Evolutionary conservation across 2,797 vertebrate species (phyloP).

Genomic region (Rhinichthys osculus): DNA sequence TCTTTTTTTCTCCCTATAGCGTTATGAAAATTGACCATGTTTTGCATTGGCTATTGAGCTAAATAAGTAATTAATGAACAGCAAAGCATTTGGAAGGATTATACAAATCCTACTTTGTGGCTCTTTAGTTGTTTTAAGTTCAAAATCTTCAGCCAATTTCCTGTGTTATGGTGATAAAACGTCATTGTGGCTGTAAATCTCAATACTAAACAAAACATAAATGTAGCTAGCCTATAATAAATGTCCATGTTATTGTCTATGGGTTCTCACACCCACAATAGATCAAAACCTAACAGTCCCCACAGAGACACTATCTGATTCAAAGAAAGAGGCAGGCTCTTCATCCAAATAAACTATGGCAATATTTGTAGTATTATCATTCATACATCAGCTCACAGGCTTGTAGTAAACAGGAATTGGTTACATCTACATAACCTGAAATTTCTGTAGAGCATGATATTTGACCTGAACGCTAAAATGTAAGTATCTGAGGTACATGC

Average conservation of each 20-base stretch:
- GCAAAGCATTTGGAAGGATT: neutral
- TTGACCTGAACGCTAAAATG: conserved; percentile 21
- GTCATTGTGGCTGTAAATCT: conserved; percentile 43
- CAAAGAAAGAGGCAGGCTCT: conserved; percentile 9
- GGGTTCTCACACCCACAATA: conserved; percentile 38
- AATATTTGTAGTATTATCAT: neutral
- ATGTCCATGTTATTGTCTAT: conserved; percentile 42
- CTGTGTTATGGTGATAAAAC: conserved; percentile 34
- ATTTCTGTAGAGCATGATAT: neutral
- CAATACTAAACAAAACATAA: conserved; percentile 7
- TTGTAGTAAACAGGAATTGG: neutral
- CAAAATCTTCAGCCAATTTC: conserved; percentile 11
- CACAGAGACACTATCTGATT: conserved; percentile 18
- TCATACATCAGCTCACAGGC: neutral
- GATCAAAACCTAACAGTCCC: conserved; percentile 28
- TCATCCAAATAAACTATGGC: conserved; percentile 1
- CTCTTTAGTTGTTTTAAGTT: conserved; percentile 26
- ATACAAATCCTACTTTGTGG: neutral
- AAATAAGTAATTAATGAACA: neutral
- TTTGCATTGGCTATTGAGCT: neutral
- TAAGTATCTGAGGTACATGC: conserved; percentile 38
- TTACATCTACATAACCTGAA: neutral
- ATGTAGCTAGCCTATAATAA: conserved; percentile 36
- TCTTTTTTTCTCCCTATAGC: neutral
- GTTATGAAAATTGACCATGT: neutral